These are phyloP conservation scores for Eupithecia exiguata DNA, from an alignment of 2,888 invertebrate species.

Conservation along the genomic window DNA sequence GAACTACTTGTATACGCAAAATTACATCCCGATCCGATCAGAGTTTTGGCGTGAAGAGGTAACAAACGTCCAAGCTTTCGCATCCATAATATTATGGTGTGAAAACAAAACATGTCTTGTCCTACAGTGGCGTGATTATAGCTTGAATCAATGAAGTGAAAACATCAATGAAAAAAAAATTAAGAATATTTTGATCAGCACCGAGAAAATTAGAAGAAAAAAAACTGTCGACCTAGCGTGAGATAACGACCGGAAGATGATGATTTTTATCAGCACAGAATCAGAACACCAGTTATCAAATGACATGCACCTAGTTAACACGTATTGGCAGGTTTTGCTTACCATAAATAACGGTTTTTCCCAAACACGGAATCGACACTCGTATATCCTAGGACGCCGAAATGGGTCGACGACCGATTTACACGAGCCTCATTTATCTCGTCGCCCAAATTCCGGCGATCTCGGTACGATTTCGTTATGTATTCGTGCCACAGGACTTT, in stretches of 20 bases:
- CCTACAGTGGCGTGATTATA: neutral
- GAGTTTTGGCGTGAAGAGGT: too few relatives aligned
- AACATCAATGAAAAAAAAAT: neutral
- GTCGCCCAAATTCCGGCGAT: constrained; percentile 35
- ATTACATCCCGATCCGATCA: too few relatives aligned
- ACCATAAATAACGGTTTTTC: neutral
- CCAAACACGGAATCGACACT: neutral
- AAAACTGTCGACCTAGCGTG: too few relatives aligned
- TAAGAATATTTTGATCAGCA: neutral
- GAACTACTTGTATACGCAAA: too few relatives aligned
- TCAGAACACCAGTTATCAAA: neutral
- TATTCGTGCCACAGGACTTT: constrained; percentile 29
- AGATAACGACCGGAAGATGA: too few relatives aligned
- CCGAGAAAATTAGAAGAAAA: too few relatives aligned
- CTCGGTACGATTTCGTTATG: constrained; percentile 36
- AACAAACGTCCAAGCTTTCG: too few relatives aligned
- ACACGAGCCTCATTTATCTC: constrained; percentile 37
- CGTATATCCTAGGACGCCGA: constrained; percentile 11
- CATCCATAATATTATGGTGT: too few relatives aligned
- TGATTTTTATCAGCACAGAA: neutral
- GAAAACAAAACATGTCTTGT: too few relatives aligned
- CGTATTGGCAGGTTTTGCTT: neutral
- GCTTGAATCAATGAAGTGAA: neutral
- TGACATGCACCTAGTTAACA: neutral
- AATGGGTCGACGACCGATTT: constrained; percentile 32